Evolutionary conservation across 2,113 vertebrate genomes (phyloP), one percentile per base, ranked within the genome.

Genomic region (Nettapus auritus): DNA sequence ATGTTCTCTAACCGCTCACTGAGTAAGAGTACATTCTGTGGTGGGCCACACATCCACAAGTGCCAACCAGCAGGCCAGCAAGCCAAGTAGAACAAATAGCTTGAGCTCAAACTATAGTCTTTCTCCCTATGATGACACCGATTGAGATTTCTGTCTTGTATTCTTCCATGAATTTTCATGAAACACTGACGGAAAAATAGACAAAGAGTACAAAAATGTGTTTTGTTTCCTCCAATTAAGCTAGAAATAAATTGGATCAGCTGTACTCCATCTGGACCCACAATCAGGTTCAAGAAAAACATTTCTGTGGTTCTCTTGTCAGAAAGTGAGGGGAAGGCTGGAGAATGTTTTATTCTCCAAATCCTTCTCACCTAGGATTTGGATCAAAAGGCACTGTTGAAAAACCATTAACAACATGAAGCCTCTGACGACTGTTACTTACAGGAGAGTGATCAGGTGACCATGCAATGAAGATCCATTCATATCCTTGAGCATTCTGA

Each of bases 401-500:
- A 95, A 86, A 94, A 57, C 29, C 38, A 48, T 36, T 46, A 78
- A 33, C 5, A 69, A 34, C 17, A 20, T 7, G 13, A 84, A 81
- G 31, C 8, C 5, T 82, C 21, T 55, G 38, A 79, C 67, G 44
- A 89, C 66, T 57, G 11, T 57, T 95, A 98, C 99, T 98, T 98
- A 99, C 99, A 94, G 98, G 95, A 92, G 99, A 99, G 89, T 97
- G 91, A 96, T 99, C 99, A 22, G 99, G 99, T 76, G 99, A 99
- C 99, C 99, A 99, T 15, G 99, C 99, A 96, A 99, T 98, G 95
- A 99, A 99, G 96, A 99, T 96, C 99, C 99, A 99, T 91, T 99
- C 99, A 67, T 98, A 98, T 82, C 99, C 99, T 97, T 99, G 99
- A 95, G 98, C 99, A 97, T 99, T 99, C 77, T 98, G 98, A 86